Conservation (phyloP, 1,140 invertebrate species). For the Lucilia cuprina region DNA sequence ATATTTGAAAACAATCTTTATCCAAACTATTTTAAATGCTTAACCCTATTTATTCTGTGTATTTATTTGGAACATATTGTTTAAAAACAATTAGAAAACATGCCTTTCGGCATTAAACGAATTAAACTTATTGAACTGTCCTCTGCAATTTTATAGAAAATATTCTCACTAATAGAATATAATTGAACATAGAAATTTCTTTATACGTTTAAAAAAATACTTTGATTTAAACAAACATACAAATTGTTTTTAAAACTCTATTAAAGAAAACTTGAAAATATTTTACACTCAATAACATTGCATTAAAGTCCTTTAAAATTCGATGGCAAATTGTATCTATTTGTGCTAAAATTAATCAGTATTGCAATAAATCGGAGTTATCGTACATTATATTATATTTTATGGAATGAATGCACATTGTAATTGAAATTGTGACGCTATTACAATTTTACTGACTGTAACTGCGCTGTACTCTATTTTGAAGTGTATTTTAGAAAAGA, state of each 20-base stretch:
- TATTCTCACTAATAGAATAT: background rate
- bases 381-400: too few relatives aligned
- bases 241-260: slow-evolving; percentile 13
- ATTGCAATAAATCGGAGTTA: too few relatives aligned
- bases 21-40: background rate
- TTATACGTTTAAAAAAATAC: background rate
- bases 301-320: too few relatives aligned
- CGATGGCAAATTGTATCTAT: too few relatives aligned
- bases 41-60: background rate
- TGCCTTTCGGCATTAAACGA: slow-evolving; percentile 3
- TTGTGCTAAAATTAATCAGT: too few relatives aligned
- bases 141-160: background rate
- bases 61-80: background rate
- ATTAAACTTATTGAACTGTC: slow-evolving; percentile 12
- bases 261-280: background rate
- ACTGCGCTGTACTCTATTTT: background rate
- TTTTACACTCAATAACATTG: too few relatives aligned
- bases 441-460: background rate
- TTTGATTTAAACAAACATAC: background rate
- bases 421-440: background rate
- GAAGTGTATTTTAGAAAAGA: background rate
- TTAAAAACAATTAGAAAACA: slow-evolving; percentile 15
- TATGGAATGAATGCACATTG: background rate
- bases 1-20: too few relatives aligned
- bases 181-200: background rate